phyloP scores from a whole-genome alignment of 64 coral and sea anemone genomes.

The Montipora efflorescens region DNA sequence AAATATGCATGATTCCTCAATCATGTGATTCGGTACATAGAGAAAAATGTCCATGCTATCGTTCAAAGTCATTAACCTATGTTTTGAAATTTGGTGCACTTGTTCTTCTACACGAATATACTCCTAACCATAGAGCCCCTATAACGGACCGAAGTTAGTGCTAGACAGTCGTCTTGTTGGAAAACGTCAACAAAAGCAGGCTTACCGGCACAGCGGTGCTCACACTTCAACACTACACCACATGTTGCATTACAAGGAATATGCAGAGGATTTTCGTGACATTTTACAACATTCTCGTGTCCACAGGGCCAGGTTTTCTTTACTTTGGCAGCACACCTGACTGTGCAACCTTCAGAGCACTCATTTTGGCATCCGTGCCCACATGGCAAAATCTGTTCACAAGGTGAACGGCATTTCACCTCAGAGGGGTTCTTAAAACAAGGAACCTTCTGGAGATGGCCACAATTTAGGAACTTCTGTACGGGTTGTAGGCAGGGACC shows the following conservation, averaged over 20 bases:
- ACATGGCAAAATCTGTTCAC: constrained; percentile 60
- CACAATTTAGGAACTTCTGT: too few relatives aligned
- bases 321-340: constrained; percentile 35
- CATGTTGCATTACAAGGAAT: constrained; percentile 52
- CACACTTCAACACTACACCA: constrained; percentile 51
- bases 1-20: too few relatives aligned
- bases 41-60: too few relatives aligned
- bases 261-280: constrained; percentile 44
- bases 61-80: too few relatives aligned
- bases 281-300: constrained; percentile 49
- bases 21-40: too few relatives aligned
- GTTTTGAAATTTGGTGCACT: too few relatives aligned
- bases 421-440: constrained; percentile 43
- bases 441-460: neutral
- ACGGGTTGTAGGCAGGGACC: too few relatives aligned
- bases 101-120: too few relatives aligned
- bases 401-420: constrained; percentile 41
- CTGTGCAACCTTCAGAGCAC: constrained; percentile 71
- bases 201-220: constrained; percentile 60
- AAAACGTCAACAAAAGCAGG: neutral
- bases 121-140: too few relatives aligned
- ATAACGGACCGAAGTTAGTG: too few relatives aligned
- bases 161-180: too few relatives aligned
- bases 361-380: constrained; percentile 73
- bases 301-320: constrained; percentile 70